phyloP scores from a whole-genome alignment of 2,797 vertebrate species.

The Pitangus sulphuratus region DNA sequence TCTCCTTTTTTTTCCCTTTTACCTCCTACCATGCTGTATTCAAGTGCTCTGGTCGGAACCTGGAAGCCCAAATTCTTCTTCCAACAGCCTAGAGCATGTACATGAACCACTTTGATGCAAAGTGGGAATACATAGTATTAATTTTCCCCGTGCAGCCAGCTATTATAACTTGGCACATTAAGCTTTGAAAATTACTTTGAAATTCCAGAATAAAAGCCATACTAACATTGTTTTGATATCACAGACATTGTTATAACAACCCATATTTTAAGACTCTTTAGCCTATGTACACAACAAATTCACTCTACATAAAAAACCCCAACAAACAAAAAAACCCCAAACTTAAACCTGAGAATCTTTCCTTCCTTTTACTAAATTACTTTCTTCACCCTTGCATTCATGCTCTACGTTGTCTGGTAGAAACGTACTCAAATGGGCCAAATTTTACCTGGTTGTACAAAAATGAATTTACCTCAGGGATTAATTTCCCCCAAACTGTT shows the following conservation, averaged over 20 bases:
- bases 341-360: rapidly evolving
- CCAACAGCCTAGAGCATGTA: neutral
- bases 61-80: neutral
- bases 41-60: neutral
- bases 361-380: neutral
- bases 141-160: neutral
- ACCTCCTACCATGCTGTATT: neutral
- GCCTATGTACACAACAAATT: neutral
- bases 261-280: neutral
- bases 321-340: neutral
- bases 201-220: neutral
- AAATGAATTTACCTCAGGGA: neutral
- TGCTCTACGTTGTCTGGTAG: neutral
- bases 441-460: neutral
- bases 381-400: neutral
- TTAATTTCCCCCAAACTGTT: neutral
- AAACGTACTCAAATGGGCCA: neutral
- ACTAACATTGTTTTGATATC: neutral
- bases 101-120: neutral
- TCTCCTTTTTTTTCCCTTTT: neutral
- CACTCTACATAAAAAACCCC: neutral
- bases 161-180: neutral
- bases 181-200: neutral
- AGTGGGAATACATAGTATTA: neutral
- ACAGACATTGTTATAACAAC: neutral